Base-by-base conservation (phyloP, 2,888 invertebrate species). In the Meiosimyza decipiens region DNA sequence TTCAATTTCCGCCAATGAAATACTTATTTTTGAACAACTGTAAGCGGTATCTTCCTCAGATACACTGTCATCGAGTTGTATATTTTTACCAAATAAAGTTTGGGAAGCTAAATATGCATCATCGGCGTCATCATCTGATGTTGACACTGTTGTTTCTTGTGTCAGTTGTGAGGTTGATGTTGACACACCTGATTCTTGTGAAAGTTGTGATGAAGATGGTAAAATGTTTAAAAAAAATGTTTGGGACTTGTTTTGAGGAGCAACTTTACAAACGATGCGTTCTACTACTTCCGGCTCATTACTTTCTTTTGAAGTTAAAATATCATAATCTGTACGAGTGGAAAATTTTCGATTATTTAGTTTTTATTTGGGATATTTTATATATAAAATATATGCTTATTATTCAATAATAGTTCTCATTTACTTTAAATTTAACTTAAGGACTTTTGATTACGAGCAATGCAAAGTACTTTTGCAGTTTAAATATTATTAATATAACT, bases 1-100 rank as follows among this genome's bases (percentile, higher is more conserved):
- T 3, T 77, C 75, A 57, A 87, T 84, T 71, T 85, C 82, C 5
- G 79, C 80, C 22, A 87, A 65, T 2, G 83, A 79, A 6, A 82
- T 81, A 16, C 75, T 72, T 7, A 81, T 63, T 63, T 82, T 80
- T 1, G 76, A 76, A 47, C 75, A 76, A 13, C 77, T 54, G 33
- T 73, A 54, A 50, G 70, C 78, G 11, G 22, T 64, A 33, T 77
- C 76, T 7, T 57, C 55, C 16, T 79, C 80, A 4, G 75, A 73
- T 28, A 54, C 55, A 54, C 77, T 75, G 7, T 77, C 79, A 71
- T 84, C 84, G 16, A 80, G 74, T 66, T 76, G 62, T 28, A 78
- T 59, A n/a, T 62, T 68, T 55, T 73, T 64, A 13, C 49, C 40
- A 28, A 15, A 4, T 11, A 66, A 68, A 9, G 18, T 22, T 59